Base-by-base conservation (phyloP, 2,797 vertebrate genomes). In the Otolemur crassicaudatus region DNA sequence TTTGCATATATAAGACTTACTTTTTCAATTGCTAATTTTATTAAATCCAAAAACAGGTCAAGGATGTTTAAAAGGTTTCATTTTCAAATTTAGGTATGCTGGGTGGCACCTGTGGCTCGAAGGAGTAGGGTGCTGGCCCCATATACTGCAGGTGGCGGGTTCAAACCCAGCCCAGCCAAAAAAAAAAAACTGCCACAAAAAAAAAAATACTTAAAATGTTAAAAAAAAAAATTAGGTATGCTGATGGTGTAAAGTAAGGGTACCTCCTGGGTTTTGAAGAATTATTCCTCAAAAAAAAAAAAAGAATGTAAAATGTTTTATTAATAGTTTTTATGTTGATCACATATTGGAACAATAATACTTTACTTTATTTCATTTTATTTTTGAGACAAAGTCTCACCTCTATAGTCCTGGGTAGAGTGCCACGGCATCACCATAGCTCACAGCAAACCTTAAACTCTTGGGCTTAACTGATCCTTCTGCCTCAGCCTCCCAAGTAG, bases 21-120 rank as follows among this genome's bases (percentile, higher is more conserved):
- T 63, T 77, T 96, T 88, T 90, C 61, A 90, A 56, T 17, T 82
- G 22, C 69, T 91, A 69, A 43, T 69, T 72, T 87, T 92, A 93
- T 82, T 46, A 92, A 90, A 92, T 77, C 4, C 56, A 91, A 90
- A 77, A 53, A 76, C 4, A 92, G 25, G 92, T 77, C 79, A 61
- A 60, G n/a, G 60, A 16, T 82, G 92, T 94, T 91, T 76, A 31
- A 85, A 34, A 29, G 87, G 85, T 72, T 84, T 67, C 25, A n/a
- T 87, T 10, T 67, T 37, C 83, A 94, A 82, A 92, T 81, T 65
- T 46, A 91, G 46, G 91, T 73, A 40, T 60, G 22, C 19, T 79
- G 17, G 40, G 40, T 7, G 40, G 40, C 40, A 43, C 40, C 40
- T 43, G 40, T 43, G 40, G 40, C 40, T 43, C 40, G 6, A 7